A percentile compares a stretch with the other conserved stretches of the same genome.
Conservation (phyloP, 2,888 invertebrate species). For the Phragmatobia fuliginosa region DNA sequence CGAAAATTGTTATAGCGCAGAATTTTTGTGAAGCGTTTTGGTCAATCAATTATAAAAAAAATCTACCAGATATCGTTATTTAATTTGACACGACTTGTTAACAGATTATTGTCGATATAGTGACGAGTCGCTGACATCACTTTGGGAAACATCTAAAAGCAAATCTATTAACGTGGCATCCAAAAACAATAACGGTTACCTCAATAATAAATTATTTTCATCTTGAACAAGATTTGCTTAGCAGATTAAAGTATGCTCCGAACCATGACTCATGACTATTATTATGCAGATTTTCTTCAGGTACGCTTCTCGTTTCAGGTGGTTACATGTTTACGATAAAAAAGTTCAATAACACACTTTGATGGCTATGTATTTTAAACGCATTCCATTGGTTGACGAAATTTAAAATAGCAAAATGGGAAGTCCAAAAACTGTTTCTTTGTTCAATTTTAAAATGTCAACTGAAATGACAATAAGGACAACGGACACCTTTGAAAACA, state of each 20-base stretch:
- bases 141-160: slow-evolving; percentile 49
- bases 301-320: slow-evolving; percentile 38
- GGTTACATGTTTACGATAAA: slow-evolving; percentile 33
- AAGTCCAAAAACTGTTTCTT: slow-evolving; percentile 9
- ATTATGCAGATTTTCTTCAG: slow-evolving; percentile 66
- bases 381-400: slow-evolving; percentile 19
- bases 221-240: slow-evolving; percentile 48
- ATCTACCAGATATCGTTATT: slow-evolving; percentile 47
- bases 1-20: slow-evolving; percentile 31
- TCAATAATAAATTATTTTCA: slow-evolving; percentile 61
- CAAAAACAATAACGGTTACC: slow-evolving; percentile 61
- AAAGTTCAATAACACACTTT: slow-evolving; percentile 57
- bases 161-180: slow-evolving; percentile 41
- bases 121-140: slow-evolving; percentile 64
- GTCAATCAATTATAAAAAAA: slow-evolving; percentile 43
- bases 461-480: background rate
- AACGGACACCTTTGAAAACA: background rate
- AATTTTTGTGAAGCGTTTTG: slow-evolving; percentile 32
- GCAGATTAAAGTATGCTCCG: slow-evolving; percentile 40
- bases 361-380: slow-evolving; percentile 14
- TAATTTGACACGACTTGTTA: slow-evolving; percentile 48
- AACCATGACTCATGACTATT: slow-evolving; percentile 49
- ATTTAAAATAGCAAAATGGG: slow-evolving; percentile 18
- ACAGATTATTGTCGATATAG: slow-evolving; percentile 40
- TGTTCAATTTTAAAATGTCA: background rate